Base-by-base conservation (phyloP, 23 tunicate genomes). In the Trididemnum miniatum region DNA sequence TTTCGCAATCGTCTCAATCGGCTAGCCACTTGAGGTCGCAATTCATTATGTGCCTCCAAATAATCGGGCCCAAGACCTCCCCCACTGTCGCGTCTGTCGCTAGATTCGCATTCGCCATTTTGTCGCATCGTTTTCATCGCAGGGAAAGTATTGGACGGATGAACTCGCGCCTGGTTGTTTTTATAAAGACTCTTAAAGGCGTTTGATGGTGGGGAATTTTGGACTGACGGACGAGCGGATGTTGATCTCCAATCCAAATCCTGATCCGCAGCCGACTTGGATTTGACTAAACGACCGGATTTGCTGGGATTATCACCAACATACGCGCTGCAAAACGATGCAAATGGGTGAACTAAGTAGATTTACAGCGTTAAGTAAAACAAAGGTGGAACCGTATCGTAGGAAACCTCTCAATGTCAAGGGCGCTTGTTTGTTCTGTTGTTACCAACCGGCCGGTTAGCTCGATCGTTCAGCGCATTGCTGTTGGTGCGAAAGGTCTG, bases 181-280 rank as follows among this genome's bases (percentile, higher is more conserved):
- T 83, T 83, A 39, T 29, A 52, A 34, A 86, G 84, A 28, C 84
- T 78, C 31, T 71, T 69, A 51, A 86, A 86, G 7, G 90, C 82
- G 30, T 69, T 79, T 37, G 65, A 71, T n/a, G 82, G 76, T 31
- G 74, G 62, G 31, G 81, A 38, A 35, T 65, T 25, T 20, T 22
- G 34, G 5, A 49, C 31, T 4, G 32, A 23, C 5, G 44, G 39
- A 20, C 67, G 51, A 9, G 66, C 51, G 35, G 89, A 76, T 29
- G 66, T 35, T 20, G 89, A 77, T 25, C 90, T 39, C 90, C 90
- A 86, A 72, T 86, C 90, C 23, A 51, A 38, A 39, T 86, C 90
- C 62, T 76, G 73, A 29, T 86, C 90, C n/a, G 90, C 90, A 51
- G 84, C 78, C 20, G 90, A 78, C 27, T 30, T 27, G 12, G 59